Evolutionary conservation across 2,113 vertebrate genomes (phyloP).

Genomic region (Urocynchramus pylzowi): DNA sequence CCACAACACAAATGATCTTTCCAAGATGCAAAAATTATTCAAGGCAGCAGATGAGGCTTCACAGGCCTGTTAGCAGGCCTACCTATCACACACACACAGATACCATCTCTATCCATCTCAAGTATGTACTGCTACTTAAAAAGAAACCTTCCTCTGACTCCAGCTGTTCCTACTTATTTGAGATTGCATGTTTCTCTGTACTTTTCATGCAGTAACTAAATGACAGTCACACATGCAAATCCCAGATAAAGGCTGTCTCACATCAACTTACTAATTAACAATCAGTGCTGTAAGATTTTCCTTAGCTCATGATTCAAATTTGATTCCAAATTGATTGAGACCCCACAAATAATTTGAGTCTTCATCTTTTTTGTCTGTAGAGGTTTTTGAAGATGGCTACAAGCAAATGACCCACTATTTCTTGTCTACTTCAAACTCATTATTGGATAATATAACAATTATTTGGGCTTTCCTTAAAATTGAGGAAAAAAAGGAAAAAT

Average conservation of each 20-base stretch:
- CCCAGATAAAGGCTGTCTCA: not conserved
- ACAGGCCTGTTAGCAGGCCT: not conserved
- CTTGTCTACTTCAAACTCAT: not conserved
- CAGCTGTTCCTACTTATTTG: not conserved
- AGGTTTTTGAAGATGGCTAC: not conserved
- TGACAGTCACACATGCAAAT: not conserved
- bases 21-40: not conserved
- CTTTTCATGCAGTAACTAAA: not conserved
- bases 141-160: not conserved
- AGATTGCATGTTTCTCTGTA: not conserved
- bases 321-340: not conserved
- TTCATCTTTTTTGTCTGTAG: not conserved
- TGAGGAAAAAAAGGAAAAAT: not conserved
- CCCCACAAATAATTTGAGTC: not conserved
- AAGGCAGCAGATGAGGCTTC: not conserved
- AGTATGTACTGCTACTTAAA: not conserved
- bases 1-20: not conserved
- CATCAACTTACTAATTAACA: not conserved
- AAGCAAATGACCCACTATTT: not conserved
- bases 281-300: not conserved
- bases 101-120: not conserved
- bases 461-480: not conserved
- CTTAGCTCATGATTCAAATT: not conserved
- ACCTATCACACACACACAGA: not conserved
- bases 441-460: not conserved